Percentiles rank a stretch among this genome's conserved stretches.
Evolutionary conservation across 2,113 vertebrate genomes (phyloP).

Genomic region (Halcyon malimbica): DNA sequence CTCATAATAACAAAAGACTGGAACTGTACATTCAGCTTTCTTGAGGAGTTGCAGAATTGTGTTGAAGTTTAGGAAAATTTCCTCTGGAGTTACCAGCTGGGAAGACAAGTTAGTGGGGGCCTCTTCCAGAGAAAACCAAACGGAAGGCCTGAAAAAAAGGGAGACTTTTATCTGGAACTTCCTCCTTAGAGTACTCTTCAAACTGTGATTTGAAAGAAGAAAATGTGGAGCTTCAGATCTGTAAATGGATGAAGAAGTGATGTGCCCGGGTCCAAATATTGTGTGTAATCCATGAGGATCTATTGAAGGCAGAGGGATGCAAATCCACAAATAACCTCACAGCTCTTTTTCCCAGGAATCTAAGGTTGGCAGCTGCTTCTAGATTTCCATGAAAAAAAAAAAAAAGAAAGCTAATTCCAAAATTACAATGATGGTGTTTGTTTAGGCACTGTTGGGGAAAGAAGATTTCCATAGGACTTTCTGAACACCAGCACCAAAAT

Average conservation of each 20-base stretch:
- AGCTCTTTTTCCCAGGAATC: neutral
- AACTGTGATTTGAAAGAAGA: neutral
- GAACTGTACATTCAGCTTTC: neutral
- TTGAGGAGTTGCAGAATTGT: neutral
- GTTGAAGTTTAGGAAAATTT: neutral
- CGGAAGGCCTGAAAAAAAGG: neutral
- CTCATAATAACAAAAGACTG: neutral
- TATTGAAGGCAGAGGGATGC: neutral
- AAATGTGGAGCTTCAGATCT: neutral
- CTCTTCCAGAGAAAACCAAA: neutral
- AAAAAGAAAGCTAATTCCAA: neutral
- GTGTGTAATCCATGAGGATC: neutral
- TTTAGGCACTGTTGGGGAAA: neutral
- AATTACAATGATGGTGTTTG: neutral
- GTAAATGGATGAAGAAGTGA: neutral
- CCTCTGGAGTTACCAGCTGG: rapidly evolving
- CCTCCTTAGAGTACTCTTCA: neutral
- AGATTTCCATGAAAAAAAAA: neutral
- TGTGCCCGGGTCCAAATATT: neutral
- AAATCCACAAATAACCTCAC: neutral
- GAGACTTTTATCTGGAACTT: neutral
- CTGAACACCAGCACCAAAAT: neutral
- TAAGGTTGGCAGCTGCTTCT: neutral
- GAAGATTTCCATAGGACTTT: neutral
- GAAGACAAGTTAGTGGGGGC: neutral